Evolutionary conservation across 2,113 vertebrate genomes (phyloP).

Genomic region (Phrynosoma platyrhinos): DNA sequence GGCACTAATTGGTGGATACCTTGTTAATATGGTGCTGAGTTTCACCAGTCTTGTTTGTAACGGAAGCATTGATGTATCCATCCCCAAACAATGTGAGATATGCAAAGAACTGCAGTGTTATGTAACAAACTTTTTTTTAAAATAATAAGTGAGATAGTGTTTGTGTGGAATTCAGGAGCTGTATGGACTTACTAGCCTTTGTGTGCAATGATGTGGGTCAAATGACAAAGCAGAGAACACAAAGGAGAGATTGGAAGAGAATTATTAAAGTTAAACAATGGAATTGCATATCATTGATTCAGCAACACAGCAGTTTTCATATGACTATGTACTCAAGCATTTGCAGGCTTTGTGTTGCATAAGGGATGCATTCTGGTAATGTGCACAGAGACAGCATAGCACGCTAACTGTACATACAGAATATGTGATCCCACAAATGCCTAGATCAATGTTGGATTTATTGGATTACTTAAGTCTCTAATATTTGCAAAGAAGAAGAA

Average conservation of each 20-base stretch:
- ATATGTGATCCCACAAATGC: conserved; percentile 22
- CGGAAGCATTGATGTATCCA: neutral
- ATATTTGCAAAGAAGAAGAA: conserved; percentile 26
- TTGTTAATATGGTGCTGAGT: neutral
- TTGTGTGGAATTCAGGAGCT: conserved; percentile 53
- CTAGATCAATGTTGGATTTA: conserved; percentile 20
- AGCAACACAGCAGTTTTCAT: conserved; percentile 48
- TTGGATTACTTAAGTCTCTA: conserved; percentile 37
- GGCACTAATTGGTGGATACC: neutral
- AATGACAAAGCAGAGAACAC: conserved; percentile 60
- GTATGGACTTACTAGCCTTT: conserved; percentile 57
- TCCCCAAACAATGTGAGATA: conserved; percentile 1
- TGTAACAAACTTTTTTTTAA: conserved; percentile 53
- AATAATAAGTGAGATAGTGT: conserved; percentile 47
- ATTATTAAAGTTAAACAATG: conserved; percentile 59
- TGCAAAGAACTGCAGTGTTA: conserved; percentile 52
- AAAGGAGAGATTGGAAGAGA: conserved; percentile 55
- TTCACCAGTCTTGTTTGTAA: conserved; percentile 42
- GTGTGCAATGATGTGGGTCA: conserved; percentile 49
- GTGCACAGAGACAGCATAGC: conserved; percentile 28
- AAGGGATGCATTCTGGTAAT: conserved; percentile 52
- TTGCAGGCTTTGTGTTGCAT: conserved; percentile 54
- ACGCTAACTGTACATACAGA: conserved; percentile 46
- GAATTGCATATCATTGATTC: conserved; percentile 47
- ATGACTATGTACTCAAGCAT: conserved; percentile 36